Evolutionary conservation across 2,113 vertebrate genomes (phyloP), one percentile per base, ranked within the genome.

Genomic region (Xyrauchen texanus): DNA sequence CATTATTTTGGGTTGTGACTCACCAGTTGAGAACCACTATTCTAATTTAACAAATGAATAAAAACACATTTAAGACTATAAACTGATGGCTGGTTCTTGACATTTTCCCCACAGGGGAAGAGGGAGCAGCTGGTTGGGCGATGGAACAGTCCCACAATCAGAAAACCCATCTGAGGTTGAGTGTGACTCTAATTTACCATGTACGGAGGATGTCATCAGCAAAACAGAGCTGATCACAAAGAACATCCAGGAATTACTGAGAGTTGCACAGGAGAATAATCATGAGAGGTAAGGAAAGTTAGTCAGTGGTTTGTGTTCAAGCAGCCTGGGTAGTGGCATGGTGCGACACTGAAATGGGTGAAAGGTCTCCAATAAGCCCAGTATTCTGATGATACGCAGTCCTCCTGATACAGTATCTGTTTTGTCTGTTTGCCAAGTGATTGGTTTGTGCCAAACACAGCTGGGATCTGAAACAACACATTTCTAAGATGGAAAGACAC

Each of bases 211-310:
- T 0, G 98, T 99, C 83, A 98, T 99, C 87, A 93, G 96, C 77
- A 99, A 98, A 85, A 99, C 98, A 0, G 98, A 99, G 83, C 98
- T 99, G 89, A 99, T 99, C 88, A 99, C 97, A 4, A 99, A 99
- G 88, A 99, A 99, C 82, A 99, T 99, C 74, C 98, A 99, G 91
- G 98, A 99, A 81, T 94, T 99, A 71, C 87, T 98, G 51, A 87
- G 97, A 76, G 97, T 97, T 0, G 98, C 97, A 0, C 98, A 99
- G 78, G 98, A 98, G 89, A 99, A 96, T 88, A 98, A 97, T 78
- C 96, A 98, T 0, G 97, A 98, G 88, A 98, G 97, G 98, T 98
- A 77, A 72, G 15, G 45, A 53, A 44, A 13, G 51, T 42, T 1
- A 62, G 45, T 61, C 15, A 34, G 15, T 10, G 3, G 1, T 60